Evolutionary conservation across 2,113 vertebrate species (phyloP).

Genomic region (Antigone vipio): DNA sequence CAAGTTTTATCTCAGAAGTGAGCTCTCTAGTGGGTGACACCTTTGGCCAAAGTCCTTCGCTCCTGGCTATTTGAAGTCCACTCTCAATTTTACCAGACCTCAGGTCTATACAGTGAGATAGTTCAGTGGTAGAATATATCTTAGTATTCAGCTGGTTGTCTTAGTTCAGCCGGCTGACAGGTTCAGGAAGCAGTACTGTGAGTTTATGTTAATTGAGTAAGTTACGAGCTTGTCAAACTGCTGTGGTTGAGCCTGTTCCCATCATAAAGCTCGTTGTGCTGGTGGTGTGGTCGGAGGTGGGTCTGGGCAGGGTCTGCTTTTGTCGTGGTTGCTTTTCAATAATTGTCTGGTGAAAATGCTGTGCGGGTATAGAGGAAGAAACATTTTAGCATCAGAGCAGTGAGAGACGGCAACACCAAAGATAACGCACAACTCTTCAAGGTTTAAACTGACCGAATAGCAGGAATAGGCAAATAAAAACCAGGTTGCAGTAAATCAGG

Average conservation of each 20-base stretch:
- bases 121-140: not conserved
- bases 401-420: not conserved
- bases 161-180: conserved; percentile 10
- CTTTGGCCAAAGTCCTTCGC: not conserved
- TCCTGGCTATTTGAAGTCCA: not conserved
- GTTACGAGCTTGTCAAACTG: conserved; percentile 10
- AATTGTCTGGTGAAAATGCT: not conserved
- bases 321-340: not conserved
- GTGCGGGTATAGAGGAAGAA: not conserved
- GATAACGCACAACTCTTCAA: not conserved
- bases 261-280: not conserved
- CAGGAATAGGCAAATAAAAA: not conserved
- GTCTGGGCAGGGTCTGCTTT: not conserved
- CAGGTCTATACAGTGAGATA: not conserved
- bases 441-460: not conserved
- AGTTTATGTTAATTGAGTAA: conserved; percentile 11
- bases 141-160: not conserved
- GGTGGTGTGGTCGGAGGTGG: not conserved
- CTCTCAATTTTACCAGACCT: not conserved
- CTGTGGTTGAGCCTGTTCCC: not conserved
- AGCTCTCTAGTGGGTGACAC: not conserved
- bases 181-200: not conserved
- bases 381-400: not conserved
- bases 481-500: not conserved
- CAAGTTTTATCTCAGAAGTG: not conserved